These are phyloP conservation scores for Atherinosoma microstoma DNA, from an alignment of 2,797 vertebrate genomes.

Conservation along the genomic window DNA sequence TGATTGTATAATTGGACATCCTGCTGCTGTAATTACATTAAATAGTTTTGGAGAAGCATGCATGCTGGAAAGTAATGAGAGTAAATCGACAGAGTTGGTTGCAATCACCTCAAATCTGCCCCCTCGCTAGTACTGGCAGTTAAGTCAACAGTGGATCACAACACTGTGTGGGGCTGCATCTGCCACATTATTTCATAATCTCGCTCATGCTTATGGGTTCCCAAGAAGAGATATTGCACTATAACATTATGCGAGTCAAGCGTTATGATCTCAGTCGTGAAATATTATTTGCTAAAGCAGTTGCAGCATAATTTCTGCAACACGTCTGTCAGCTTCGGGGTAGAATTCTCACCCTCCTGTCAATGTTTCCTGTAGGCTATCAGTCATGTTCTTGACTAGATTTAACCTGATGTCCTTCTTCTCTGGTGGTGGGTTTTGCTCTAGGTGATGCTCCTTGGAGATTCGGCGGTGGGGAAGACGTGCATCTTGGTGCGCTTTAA, in stretches of 20 bases:
- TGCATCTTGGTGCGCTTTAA: slow-evolving; percentile 97
- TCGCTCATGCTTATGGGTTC: neutral
- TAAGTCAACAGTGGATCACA: slow-evolving; percentile 25
- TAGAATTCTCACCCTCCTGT: neutral
- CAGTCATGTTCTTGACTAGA: neutral
- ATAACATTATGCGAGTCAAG: slow-evolving; percentile 9
- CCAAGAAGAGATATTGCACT: slow-evolving; percentile 9
- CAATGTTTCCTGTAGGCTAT: slow-evolving; percentile 1
- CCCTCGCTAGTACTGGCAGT: slow-evolving; percentile 3
- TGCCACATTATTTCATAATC: neutral
- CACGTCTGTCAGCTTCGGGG: neutral
- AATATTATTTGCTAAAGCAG: neutral
- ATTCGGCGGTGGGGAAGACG: slow-evolving; percentile 98
- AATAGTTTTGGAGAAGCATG: slow-evolving; percentile 20
- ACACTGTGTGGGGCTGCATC: neutral
- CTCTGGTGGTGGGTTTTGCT: slow-evolving; percentile 60
- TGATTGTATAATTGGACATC: slow-evolving; percentile 31
- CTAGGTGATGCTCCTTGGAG: slow-evolving; percentile 99
- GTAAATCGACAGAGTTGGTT: slow-evolving; percentile 30
- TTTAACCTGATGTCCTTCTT: slow-evolving; percentile 65
- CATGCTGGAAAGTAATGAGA: neutral
- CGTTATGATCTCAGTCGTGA: slow-evolving; percentile 15
- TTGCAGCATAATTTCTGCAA: slow-evolving; percentile 20
- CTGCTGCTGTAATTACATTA: slow-evolving; percentile 43
- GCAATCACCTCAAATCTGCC: slow-evolving; percentile 6